Evolutionary conservation across 2,888 invertebrate genomes (phyloP).

Genomic region (Diloba caeruleocephala): DNA sequence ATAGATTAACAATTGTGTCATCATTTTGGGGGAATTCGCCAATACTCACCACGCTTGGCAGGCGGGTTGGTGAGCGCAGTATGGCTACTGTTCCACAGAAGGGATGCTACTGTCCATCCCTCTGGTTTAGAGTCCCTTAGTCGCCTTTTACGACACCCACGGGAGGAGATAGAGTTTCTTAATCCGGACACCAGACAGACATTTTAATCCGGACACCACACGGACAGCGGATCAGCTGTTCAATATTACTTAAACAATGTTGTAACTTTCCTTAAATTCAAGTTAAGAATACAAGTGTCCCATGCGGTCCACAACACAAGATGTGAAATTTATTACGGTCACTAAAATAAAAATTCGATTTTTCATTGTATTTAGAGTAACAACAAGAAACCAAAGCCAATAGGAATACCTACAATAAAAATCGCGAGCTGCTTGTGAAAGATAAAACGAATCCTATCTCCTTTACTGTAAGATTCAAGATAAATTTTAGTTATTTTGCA

Average conservation of each 20-base stretch:
- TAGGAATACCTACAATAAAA: conserved; percentile 75
- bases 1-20: too few species aligned
- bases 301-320: conserved; percentile 61
- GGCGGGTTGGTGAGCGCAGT: too few species aligned
- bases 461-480: conserved; percentile 7
- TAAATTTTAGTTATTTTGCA: conserved; percentile 8
- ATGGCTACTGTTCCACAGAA: too few species aligned
- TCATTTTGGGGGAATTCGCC: too few species aligned
- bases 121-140: too few species aligned
- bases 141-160: too few species aligned
- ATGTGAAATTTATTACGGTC: conserved; percentile 82
- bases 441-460: background rate
- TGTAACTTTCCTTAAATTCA: conserved; percentile 62
- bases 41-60: too few species aligned
- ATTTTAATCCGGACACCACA: too few species aligned
- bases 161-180: too few species aligned
- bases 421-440: conserved; percentile 19
- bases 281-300: conserved; percentile 67
- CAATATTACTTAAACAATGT: conserved; percentile 46
- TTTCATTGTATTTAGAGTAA: conserved; percentile 74
- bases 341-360: conserved; percentile 66
- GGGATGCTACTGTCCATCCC: too few species aligned
- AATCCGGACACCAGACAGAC: too few species aligned
- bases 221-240: conserved; percentile 58
- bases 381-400: conserved; percentile 75